Percentiles rank a stretch among this genome's conserved stretches.
Evolutionary conservation across 2,888 invertebrate species (phyloP).

Genomic region (Pristionchus arcanus): DNA sequence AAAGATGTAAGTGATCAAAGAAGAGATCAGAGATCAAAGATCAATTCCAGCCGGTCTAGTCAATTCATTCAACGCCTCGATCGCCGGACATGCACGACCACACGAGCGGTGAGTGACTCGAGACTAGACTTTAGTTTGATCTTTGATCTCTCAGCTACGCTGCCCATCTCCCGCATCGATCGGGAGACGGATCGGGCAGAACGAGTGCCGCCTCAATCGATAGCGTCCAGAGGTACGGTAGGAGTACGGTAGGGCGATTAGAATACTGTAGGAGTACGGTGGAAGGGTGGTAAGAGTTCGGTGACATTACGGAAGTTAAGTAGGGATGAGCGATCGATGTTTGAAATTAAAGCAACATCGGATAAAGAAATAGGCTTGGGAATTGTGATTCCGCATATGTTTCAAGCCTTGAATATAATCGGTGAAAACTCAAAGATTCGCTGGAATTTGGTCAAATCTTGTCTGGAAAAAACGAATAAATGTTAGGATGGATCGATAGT

Average conservation of each 20-base stretch:
- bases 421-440: not conserved
- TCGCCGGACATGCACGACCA: slow-evolving; percentile 63
- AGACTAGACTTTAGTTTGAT: slow-evolving; percentile 15
- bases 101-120: slow-evolving; percentile 61
- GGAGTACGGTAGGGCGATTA: not conserved
- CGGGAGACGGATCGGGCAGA: slow-evolving; percentile 61
- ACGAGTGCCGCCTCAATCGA: slow-evolving; percentile 67
- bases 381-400: not conserved
- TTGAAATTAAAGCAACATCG: too few species aligned
- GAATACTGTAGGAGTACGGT: too few species aligned
- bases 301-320: not conserved
- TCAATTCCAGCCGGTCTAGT: slow-evolving; percentile 49
- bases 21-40: slow-evolving; percentile 29
- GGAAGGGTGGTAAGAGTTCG: not conserved
- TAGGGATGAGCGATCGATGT: too few species aligned
- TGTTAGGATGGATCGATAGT: not conserved
- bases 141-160: slow-evolving; percentile 54
- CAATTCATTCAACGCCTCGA: slow-evolving; percentile 67
- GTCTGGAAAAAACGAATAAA: not conserved
- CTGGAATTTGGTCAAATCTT: not conserved
- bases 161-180: slow-evolving; percentile 53
- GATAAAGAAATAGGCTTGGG: too few species aligned
- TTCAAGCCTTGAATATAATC: not conserved
- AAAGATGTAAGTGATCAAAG: not conserved
- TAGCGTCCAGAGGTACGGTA: slow-evolving; percentile 64